phyloP scores from a whole-genome alignment of 1,140 invertebrate genomes.

The Druon quercuslanigerum region DNA sequence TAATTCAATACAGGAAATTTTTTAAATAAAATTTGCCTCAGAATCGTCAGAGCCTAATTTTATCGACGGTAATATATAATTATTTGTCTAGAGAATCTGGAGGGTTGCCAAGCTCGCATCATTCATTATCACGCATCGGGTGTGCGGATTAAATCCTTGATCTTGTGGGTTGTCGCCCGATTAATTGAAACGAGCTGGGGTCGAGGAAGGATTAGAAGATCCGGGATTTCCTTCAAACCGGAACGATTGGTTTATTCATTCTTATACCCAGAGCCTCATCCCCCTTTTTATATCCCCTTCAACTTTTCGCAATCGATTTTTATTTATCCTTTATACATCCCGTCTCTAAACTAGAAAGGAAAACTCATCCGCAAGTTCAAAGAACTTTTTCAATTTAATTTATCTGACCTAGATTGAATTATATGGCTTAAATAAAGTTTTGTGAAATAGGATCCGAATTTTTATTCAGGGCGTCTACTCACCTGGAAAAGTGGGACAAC shows the following conservation, averaged over 20 bases:
- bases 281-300: not conserved
- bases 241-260: constrained; percentile 8
- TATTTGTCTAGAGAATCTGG: constrained; percentile 14
- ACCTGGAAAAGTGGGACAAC: no score
- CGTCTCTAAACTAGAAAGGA: not conserved
- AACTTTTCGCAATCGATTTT: constrained; percentile 24
- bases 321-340: not conserved
- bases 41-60: not conserved
- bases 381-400: constrained; percentile 41
- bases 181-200: constrained; percentile 38
- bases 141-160: constrained; percentile 41
- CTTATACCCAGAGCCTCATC: constrained; percentile 4
- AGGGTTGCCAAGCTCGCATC: constrained; percentile 6
- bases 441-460: no score
- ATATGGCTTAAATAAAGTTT: no score
- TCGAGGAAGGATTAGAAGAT: constrained; percentile 24
- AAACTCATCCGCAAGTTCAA: not conserved
- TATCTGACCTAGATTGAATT: no score
- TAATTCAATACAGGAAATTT: no score
- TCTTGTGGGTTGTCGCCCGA: constrained; percentile 40
- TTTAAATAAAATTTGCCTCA: no score
- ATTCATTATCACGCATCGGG: constrained; percentile 44
- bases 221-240: constrained; percentile 13
- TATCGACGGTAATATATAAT: not conserved
- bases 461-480: no score